These are phyloP conservation scores for Drosophila greeni DNA, from an alignment of 2,888 invertebrate species.

Conservation along the genomic window DNA sequence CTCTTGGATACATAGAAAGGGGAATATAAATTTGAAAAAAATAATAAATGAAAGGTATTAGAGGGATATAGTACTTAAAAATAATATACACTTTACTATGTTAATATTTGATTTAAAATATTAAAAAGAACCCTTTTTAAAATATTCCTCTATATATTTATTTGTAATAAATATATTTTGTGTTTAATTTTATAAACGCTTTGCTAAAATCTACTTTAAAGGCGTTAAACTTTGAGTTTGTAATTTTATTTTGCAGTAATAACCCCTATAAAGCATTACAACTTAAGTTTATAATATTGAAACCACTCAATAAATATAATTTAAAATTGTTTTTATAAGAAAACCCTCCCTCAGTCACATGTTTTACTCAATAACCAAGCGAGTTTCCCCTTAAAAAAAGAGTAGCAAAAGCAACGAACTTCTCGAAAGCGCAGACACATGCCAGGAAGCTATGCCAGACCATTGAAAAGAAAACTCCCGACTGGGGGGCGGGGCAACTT, in stretches of 20 bases:
- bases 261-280: background rate
- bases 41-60: background rate
- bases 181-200: no score
- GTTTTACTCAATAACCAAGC: background rate
- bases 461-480: constrained; percentile 32
- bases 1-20: background rate
- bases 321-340: background rate
- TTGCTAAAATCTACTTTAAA: no score
- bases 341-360: background rate
- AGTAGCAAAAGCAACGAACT: constrained; percentile 49
- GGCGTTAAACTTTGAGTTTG: no score
- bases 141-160: background rate
- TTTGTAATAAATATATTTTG: no score
- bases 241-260: no score
- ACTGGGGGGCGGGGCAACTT: constrained; percentile 14
- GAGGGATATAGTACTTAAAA: background rate
- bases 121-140: background rate
- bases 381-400: constrained; percentile 13
- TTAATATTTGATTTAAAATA: background rate
- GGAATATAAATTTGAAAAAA: no score
- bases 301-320: no score
- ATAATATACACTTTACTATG: background rate
- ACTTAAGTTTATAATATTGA: no score
- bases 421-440: constrained; percentile 53
- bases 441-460: constrained; percentile 49